Evolutionary conservation across 2,113 vertebrate genomes (phyloP).

Genomic region (Gobio gobio): DNA sequence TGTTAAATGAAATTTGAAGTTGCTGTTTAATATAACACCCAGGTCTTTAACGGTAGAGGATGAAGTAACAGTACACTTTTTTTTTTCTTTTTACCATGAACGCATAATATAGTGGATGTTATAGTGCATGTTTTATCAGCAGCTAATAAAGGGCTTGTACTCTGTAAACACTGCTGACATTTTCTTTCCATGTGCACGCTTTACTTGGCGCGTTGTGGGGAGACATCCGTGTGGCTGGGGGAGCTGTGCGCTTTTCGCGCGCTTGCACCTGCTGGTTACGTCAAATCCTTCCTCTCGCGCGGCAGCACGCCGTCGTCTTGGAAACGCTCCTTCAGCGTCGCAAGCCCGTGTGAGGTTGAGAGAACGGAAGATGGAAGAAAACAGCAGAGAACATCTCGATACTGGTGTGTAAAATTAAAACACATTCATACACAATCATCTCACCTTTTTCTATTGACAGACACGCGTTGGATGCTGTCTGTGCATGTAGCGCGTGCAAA

Average conservation of each 20-base stretch:
- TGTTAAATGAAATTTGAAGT: too few species aligned
- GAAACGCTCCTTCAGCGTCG: slow-evolving; percentile 75
- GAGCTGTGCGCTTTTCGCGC: slow-evolving; percentile 38
- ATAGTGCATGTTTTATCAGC: slow-evolving; percentile 5
- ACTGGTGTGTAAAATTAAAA: slow-evolving; percentile 76
- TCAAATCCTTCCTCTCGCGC: slow-evolving; percentile 49
- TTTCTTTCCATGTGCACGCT: neutral
- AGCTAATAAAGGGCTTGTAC: neutral
- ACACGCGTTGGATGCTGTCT: neutral
- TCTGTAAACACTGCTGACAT: slow-evolving; percentile 17
- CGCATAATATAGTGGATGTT: neutral
- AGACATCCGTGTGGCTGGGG: slow-evolving; percentile 58
- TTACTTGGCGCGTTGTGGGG: neutral
- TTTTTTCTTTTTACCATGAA: neutral
- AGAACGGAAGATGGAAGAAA: slow-evolving; percentile 82
- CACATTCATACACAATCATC: neutral
- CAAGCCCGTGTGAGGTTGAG: slow-evolving; percentile 47
- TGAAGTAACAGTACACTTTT: too few species aligned
- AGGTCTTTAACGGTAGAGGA: too few species aligned
- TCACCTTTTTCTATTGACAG: neutral
- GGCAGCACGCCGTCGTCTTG: slow-evolving; percentile 70
- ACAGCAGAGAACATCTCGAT: slow-evolving; percentile 71
- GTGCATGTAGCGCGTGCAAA: neutral
- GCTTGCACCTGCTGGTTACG: slow-evolving; percentile 33
- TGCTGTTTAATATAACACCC: too few species aligned